phyloP scores from a whole-genome alignment of 2,113 vertebrate species.

The Ia io region DNA sequence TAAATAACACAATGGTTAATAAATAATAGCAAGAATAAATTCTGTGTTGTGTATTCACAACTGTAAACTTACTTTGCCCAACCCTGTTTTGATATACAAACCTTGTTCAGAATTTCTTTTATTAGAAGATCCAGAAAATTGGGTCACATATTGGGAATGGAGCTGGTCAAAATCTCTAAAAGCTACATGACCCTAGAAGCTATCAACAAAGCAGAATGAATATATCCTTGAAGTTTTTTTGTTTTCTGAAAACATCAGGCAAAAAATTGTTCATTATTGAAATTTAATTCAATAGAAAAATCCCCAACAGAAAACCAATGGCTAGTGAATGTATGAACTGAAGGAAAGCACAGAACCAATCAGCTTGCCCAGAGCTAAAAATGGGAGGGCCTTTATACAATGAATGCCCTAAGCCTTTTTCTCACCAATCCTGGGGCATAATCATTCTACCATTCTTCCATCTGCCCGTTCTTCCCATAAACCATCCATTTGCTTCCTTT shows the following conservation, averaged over 20 bases:
- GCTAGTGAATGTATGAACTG: slow-evolving; percentile 39
- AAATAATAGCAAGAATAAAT: too few relatives aligned
- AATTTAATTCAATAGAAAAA: slow-evolving; percentile 6
- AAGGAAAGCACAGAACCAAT: neutral
- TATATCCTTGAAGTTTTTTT: slow-evolving; percentile 19
- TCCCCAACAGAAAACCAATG: slow-evolving; percentile 35
- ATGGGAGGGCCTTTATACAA: neutral
- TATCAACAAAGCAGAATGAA: neutral
- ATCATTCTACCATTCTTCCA: slow-evolving; percentile 30
- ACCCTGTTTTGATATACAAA: neutral
- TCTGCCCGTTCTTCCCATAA: slow-evolving; percentile 44
- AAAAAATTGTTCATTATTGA: neutral
- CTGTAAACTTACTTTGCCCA: too few relatives aligned
- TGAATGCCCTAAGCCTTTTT: slow-evolving; percentile 21
- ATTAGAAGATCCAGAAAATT: neutral
- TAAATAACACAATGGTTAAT: too few relatives aligned
- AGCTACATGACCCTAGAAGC: neutral
- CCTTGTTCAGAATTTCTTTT: neutral
- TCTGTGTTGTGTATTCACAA: too few relatives aligned
- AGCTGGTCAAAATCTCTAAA: neutral
- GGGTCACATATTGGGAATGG: neutral
- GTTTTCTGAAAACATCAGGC: neutral
- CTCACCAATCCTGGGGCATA: slow-evolving; percentile 25
- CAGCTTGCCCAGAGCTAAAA: slow-evolving; percentile 48
- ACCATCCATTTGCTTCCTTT: slow-evolving; percentile 44